Base-by-base conservation (phyloP, 2,797 vertebrate species). In the Corythornis leucogaster region DNA sequence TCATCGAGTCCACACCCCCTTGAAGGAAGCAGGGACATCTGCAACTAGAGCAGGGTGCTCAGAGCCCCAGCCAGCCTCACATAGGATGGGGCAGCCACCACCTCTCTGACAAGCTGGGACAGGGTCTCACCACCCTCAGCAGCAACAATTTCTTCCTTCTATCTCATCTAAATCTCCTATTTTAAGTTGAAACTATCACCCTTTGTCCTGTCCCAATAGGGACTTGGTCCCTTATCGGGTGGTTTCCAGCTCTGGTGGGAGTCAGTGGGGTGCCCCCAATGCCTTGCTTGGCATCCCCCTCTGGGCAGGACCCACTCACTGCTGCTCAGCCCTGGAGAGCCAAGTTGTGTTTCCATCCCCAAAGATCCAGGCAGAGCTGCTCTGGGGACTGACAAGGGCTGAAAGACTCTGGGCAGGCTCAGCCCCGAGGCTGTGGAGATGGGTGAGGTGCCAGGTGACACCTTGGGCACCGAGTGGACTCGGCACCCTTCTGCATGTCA, bases 381-480 rank as follows among this genome's bases (percentile, higher is more conserved):
- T 50, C 17, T 18, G 2, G 42, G n/a, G 6, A 22, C 16, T 30
- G 43, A 7, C 9, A 12, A 53, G 67, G 35, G 48, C 63, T 20
- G 63, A 6, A 28, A 10, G 25, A 9, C n/a, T 7, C 8, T 4
- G 59, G 35, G 19, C 46, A 31, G 48, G 58, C 19, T 76, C 11
- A 33, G 59, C 8, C 16, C 25, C 5, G 13, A 45, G 62, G 24
- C 38, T 8, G 5, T 4, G 28, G 31, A 28, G 50, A 50, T 15
- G 22, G 22, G 48, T 50, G 48, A 50, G 48, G 3, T 51, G 70
- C 19, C 31, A 4, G 57, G 2, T 14, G 9, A 6, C 12, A 4
- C 1, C 6, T 4, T 1, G 16, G 59, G 42, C 21, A 1, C n/a
- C 0, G 5, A 9, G 14, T 8, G n/a, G 17, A 4, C 48, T 5